Base-by-base conservation (phyloP, 2,113 vertebrate genomes). In the Gobio gobio region DNA sequence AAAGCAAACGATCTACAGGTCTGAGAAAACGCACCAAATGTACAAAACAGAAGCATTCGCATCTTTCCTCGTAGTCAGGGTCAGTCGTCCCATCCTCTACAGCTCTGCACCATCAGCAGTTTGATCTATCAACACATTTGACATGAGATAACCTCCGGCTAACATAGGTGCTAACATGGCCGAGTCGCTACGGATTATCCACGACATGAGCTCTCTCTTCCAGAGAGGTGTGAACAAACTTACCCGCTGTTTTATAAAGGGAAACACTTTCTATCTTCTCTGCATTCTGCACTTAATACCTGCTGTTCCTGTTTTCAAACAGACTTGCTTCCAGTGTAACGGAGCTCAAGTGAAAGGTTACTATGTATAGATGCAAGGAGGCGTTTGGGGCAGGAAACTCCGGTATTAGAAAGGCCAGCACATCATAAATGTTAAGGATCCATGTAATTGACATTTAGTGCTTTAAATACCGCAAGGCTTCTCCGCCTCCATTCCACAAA, bases 341-440 rank as follows among this genome's bases (percentile, higher is more conserved):
- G 4, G 29, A 2, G 43, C 72, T 49, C 3, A n/a, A 75, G 54
- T 59, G 54, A 59, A 78, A 33, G 76, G 54, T 72, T 72, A 43
- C 36, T 43, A 49, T 74, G 72, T 49, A 24, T 74, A 74, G 72
- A 49, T 6, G 36, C 68, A 4, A 72, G n/a, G 72, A 49, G 72
- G 43, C n/a, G 36, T 72, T 43, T 10, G 20, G 75, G 22, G 51
- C 5, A 59, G 51, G 5, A n/a, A 59, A 59, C 20, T 43, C 33
- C n/a, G 40, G 18, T n/a, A 40, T 78, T 76, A 56, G 16, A 77
- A 58, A 58, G 49, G 5, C 26, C 77, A 45, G 13, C 56, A 61
- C n/a, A 16, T 79, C 12, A 63, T 79, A 63, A 79, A 79, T 63
- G 77, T 26, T 58, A 78, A 58, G 54, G 76, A 78, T 78, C 29